These are phyloP conservation scores for Drosophila putrida DNA, from an alignment of 2,888 invertebrate genomes.

Conservation along the genomic window DNA sequence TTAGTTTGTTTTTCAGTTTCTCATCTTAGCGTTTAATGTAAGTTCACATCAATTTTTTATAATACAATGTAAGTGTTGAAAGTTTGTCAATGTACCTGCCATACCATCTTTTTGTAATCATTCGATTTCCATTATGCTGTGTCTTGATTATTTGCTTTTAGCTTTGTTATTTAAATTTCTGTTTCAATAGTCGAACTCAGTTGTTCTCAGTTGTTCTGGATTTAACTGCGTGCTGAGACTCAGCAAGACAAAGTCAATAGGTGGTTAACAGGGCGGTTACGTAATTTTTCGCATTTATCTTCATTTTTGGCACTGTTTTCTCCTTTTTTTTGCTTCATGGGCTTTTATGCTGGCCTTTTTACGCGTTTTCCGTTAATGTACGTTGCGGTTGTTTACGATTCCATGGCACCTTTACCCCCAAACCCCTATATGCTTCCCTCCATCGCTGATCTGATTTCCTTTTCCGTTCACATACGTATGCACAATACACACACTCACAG, in stretches of 20 bases:
- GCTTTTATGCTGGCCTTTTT: slow-evolving; percentile 43
- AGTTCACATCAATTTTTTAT: neutral
- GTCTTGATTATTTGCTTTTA: too few species aligned
- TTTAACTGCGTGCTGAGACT: slow-evolving; percentile 14
- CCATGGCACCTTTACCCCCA: slow-evolving; percentile 33
- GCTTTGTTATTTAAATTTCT: too few species aligned
- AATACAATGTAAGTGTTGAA: neutral
- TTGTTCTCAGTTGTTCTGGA: slow-evolving; percentile 14
- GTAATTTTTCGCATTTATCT: slow-evolving; percentile 75
- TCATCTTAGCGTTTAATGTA: neutral
- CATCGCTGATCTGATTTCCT: slow-evolving; percentile 60
- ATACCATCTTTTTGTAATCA: too few species aligned
- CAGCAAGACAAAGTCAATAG: slow-evolving; percentile 15
- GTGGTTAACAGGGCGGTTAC: slow-evolving; percentile 39
- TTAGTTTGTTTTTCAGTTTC: slow-evolving; percentile 1
- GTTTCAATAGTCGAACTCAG: slow-evolving; percentile 25
- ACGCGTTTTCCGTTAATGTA: slow-evolving; percentile 46
- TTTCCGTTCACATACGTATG: slow-evolving; percentile 40
- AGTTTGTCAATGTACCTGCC: neutral
- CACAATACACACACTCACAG: slow-evolving; percentile 22
- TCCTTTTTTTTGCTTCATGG: slow-evolving; percentile 33
- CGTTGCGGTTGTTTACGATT: slow-evolving; percentile 50
- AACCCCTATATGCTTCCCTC: slow-evolving; percentile 3
- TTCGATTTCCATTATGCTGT: too few species aligned
- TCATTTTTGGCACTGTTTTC: slow-evolving; percentile 67